A percentile compares a stretch with the other conserved stretches of the same genome.
Conservation (phyloP, 2,113 vertebrate genomes). For the Emydura subglobosa region DNA sequence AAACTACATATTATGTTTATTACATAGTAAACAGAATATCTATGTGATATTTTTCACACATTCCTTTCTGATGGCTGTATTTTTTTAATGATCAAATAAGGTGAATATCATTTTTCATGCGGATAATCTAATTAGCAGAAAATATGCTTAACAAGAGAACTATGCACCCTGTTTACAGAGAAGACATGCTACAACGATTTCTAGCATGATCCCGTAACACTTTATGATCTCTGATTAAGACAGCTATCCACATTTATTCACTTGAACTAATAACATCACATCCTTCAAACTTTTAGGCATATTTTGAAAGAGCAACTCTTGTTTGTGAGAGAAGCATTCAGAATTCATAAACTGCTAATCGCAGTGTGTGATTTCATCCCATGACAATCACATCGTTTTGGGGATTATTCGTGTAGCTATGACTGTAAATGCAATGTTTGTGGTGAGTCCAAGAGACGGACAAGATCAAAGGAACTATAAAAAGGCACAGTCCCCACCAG, state of each 20-base stretch:
- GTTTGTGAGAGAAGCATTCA: not conserved
- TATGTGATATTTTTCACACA: not conserved
- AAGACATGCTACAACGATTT: not conserved
- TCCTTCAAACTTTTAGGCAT: not conserved
- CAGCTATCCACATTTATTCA: not conserved
- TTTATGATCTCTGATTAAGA: not conserved
- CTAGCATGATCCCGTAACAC: not conserved
- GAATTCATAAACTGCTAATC: not conserved
- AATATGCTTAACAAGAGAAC: not conserved
- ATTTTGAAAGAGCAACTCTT: not conserved
- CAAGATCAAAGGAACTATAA: conserved; percentile 34
- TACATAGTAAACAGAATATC: not conserved
- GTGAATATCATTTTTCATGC: not conserved
- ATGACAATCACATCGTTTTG: not conserved
- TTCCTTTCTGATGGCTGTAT: not conserved
- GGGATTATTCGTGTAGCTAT: not conserved
- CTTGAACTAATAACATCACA: not conserved
- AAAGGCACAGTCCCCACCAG: not conserved
- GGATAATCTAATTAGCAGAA: not conserved
- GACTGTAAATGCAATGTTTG: not conserved
- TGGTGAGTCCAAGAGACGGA: not conserved
- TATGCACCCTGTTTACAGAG: not conserved
- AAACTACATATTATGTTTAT: conserved; percentile 20
- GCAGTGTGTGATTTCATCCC: conserved; percentile 6
- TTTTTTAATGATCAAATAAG: not conserved